Percentiles rank a stretch among this genome's conserved stretches.
These are phyloP conservation scores for Antheraea assamensis DNA, from an alignment of 2,888 invertebrate genomes.

Conservation along the genomic window DNA sequence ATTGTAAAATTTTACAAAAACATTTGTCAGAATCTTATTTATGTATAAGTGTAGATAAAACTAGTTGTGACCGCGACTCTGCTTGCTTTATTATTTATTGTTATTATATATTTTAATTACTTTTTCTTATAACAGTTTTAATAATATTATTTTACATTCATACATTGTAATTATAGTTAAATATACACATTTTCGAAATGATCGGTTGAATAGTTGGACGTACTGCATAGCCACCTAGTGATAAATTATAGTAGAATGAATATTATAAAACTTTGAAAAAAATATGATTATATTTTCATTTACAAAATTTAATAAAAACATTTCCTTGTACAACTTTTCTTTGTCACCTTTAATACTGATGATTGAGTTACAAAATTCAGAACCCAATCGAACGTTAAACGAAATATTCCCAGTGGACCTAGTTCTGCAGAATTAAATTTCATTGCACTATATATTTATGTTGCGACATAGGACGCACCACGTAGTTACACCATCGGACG, in stretches of 20 bases:
- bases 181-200: too few species aligned
- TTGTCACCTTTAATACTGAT: not conserved
- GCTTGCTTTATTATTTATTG: too few species aligned
- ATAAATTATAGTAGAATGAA: not conserved
- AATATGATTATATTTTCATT: not conserved
- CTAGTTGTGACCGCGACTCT: too few species aligned
- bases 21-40: too few species aligned
- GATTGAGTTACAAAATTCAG: not conserved
- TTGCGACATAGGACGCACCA: not conserved
- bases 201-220: too few species aligned
- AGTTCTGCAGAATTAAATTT: slow-evolving; percentile 28
- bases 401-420: not conserved
- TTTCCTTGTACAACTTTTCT: not conserved
- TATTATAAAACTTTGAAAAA: not conserved
- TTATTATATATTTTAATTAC: too few species aligned
- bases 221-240: too few species aligned
- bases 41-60: too few species aligned
- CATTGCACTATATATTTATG: slow-evolving; percentile 6
- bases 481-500: slow-evolving; percentile 20
- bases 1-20: too few species aligned
- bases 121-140: too few species aligned
- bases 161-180: too few species aligned
- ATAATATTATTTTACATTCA: too few species aligned
- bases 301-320: not conserved
- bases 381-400: not conserved